Base-by-base conservation (phyloP, 1,140 invertebrate genomes). In the Anoplophora glabripennis region DNA sequence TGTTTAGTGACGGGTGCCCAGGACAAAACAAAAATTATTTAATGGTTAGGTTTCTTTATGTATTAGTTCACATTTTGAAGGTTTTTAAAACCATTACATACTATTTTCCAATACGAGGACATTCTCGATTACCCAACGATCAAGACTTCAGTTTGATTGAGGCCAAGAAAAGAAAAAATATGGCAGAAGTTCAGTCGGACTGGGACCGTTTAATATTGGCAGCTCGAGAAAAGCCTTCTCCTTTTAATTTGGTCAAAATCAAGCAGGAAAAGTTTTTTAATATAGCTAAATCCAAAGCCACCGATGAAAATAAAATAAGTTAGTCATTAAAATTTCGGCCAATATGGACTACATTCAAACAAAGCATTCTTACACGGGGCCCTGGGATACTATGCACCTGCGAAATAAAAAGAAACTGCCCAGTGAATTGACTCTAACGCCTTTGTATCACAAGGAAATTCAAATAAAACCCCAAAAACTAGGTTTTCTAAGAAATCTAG, bases 121-220 rank as follows among this genome's bases (percentile, higher is more conserved):
- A 47, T 18, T 47, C 18, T 10, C 18, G 10, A 7, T 33, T 47
- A 33, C 45, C 45, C 18, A 47, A 47, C 33, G 45, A 47, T 21
- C 45, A 47, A 28, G 45, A 47, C 33, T 47, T 47, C 28, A 21
- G 7, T 47, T 10, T 21, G n/a, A 47, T 10, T n/a, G 18, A 44
- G 12, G 18, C 14, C 3, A 44, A 44, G 41, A 44, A 28, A 28
- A 63, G 33, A 37, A 38, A 52, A 8, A 41, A 45, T 12, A 17
- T 33, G 28, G 3, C 45, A 7, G 48, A 48, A 36, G 35, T 37
- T 38, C 59, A 36, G 3, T 15, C 36, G 34, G 42, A 48, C 12
- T 62, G 55, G 55, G 54, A 62, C 38, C 15, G 35, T 11, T 11
- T 62, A 52, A 59, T 59, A 17, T 36, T 36, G n/a, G 11, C 8